These are phyloP conservation scores for Aegithalos caudatus DNA, from an alignment of 2,113 vertebrate species.

Conservation along the genomic window DNA sequence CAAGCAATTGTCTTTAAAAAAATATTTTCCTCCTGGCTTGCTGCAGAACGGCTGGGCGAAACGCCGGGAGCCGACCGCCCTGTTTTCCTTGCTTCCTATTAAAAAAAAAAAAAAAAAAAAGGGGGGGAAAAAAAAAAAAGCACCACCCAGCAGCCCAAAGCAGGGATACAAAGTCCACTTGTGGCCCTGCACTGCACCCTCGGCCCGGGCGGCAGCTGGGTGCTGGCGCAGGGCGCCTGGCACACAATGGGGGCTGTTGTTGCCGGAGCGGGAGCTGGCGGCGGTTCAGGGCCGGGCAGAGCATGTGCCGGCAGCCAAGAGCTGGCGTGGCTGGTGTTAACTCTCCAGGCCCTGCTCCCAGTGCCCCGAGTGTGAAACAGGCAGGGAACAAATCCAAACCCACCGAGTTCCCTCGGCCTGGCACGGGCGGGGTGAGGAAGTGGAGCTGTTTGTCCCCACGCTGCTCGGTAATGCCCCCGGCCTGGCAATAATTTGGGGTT, in stretches of 20 bases:
- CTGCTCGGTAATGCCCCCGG: rapidly evolving
- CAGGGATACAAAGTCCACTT: slow-evolving; percentile 28
- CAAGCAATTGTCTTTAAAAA: slow-evolving; percentile 10
- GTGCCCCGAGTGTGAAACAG: rapidly evolving
- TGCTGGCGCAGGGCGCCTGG: not conserved
- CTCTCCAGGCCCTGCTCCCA: not conserved
- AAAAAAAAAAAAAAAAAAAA: not conserved
- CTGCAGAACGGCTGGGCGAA: not conserved
- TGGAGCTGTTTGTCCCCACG: rapidly evolving
- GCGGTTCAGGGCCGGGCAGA: slow-evolving; percentile 23
- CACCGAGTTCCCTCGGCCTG: rapidly evolving
- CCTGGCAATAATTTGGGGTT: rapidly evolving
- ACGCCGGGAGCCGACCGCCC: not conserved
- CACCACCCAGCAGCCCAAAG: not conserved
- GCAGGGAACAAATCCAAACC: not conserved
- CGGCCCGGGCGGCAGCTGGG: not conserved
- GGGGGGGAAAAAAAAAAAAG: not conserved
- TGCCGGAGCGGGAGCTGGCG: slow-evolving; percentile 11
- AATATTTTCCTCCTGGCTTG: not conserved
- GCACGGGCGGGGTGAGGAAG: rapidly evolving
- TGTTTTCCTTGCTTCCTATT: not conserved
- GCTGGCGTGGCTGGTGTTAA: not conserved
- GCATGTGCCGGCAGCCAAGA: not conserved
- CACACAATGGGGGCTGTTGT: slow-evolving; percentile 32
- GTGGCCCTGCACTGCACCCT: slow-evolving; percentile 6